Evolutionary conservation across 2,888 invertebrate genomes (phyloP).

Genomic region (Deilephila elpenor): DNA sequence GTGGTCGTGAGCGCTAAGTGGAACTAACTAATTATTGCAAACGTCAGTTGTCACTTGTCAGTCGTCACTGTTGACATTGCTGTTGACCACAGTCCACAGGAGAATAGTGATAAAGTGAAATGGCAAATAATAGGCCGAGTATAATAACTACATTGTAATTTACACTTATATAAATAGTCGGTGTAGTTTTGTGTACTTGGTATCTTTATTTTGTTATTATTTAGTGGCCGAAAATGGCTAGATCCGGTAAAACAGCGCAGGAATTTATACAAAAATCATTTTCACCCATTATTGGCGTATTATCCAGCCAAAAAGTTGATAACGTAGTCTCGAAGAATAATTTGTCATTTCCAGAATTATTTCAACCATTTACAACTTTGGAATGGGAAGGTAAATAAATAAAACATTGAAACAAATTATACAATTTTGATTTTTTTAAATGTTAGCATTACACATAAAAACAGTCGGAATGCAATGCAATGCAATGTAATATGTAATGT

Average conservation of each 20-base stretch:
- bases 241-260: constrained; percentile 85
- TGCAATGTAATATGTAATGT: too few species aligned
- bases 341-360: constrained; percentile 93
- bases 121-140: too few species aligned
- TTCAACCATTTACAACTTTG: constrained; percentile 95
- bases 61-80: too few species aligned
- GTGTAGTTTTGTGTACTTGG: not conserved
- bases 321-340: constrained; percentile 95
- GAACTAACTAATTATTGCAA: too few species aligned
- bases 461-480: too few species aligned
- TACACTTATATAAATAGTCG: too few species aligned
- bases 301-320: constrained; percentile 93
- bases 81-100: too few species aligned
- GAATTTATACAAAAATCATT: constrained; percentile 96
- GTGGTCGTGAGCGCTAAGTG: too few species aligned
- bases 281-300: constrained; percentile 94
- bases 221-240: constrained; percentile 51
- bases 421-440: not conserved
- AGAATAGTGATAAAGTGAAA: too few species aligned
- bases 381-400: constrained; percentile 74
- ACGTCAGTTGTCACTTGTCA: too few species aligned
- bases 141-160: too few species aligned
- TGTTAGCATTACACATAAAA: too few species aligned
- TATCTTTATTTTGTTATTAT: not conserved
- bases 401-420: not conserved